Evolutionary conservation across 1,140 invertebrate genomes (phyloP), one percentile per base, ranked within the genome.

Genomic region (Drusus annulatus): DNA sequence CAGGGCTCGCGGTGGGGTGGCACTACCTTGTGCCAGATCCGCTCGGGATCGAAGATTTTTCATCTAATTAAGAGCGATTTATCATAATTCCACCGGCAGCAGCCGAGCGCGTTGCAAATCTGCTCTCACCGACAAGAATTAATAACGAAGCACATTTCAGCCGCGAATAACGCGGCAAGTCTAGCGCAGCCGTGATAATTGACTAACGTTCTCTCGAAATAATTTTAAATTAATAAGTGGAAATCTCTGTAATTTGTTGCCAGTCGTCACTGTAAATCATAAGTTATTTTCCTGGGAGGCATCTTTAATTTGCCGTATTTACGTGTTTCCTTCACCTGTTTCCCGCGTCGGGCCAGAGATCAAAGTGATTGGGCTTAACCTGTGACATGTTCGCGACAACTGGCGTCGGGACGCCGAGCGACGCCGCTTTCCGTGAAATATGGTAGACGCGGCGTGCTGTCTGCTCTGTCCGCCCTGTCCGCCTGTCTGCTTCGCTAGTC

Each of bases 11-110:
- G 16, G 16, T 62, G 17, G 19, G 45, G 45, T 16, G 6, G 21
- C 25, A 63, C 21, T 19, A 21, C 28, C 52, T 52, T 31, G 62
- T 25, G 62, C 76, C 60, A 19, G 76, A 68, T 68, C 60, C 60
- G 56, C 28, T 60, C 58, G 15, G 50, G 25, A 45, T 78, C n/a
- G 62, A 56, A 16, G 62, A 81, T 81, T 81, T 81, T 81, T 76
- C 76, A 79, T 58, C 69, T 74, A 79, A 81, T 81, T 81, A 76
- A 31, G 45, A 50, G 17, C 71, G 23, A 78, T 81, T 79, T 81
- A 76, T 81, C 80, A 79, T 52, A 62, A 78, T 81, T 81, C 56
- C 54, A 45, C 60, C 52, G 45, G 56, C 54, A 79, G 71, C 79
- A 60, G 25, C 54, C 52, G 54, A 16, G 7, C 68, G 50, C 68